A percentile compares a stretch with the other conserved stretches of the same genome.
phyloP scores from a whole-genome alignment of 2,888 invertebrate genomes.

The Lasioglossum oenotherae region DNA sequence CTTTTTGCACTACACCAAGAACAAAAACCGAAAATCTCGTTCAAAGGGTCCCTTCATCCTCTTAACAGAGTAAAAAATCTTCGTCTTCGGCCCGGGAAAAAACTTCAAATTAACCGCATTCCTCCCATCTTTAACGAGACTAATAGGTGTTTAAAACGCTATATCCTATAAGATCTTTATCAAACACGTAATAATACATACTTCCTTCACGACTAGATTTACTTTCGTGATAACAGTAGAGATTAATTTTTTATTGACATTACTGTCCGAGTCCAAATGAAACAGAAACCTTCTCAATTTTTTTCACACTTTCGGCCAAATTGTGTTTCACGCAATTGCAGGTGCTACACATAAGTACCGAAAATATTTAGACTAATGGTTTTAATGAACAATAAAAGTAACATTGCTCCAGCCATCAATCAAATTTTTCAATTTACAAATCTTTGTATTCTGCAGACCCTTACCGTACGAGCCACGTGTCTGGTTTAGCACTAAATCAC shows the following conservation, averaged over 20 bases:
- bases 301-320: too few relatives aligned
- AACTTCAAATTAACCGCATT: background rate
- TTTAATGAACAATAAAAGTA: too few relatives aligned
- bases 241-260: background rate
- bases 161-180: background rate
- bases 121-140: background rate
- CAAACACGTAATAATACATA: background rate
- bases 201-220: background rate
- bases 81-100: background rate
- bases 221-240: background rate
- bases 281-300: too few relatives aligned
- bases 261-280: too few relatives aligned
- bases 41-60: background rate
- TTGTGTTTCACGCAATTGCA: too few relatives aligned
- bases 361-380: too few relatives aligned
- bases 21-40: slow-evolving; percentile 7
- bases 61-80: background rate
- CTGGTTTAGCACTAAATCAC: too few relatives aligned
- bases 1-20: background rate
- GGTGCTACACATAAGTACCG: too few relatives aligned
- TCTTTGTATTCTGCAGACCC: background rate
- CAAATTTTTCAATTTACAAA: background rate
- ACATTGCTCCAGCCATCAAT: too few relatives aligned
- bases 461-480: too few relatives aligned
- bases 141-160: background rate